These are phyloP conservation scores for Cheiracanthium punctorium DNA, from an alignment of 2,888 invertebrate genomes.

Conservation along the genomic window DNA sequence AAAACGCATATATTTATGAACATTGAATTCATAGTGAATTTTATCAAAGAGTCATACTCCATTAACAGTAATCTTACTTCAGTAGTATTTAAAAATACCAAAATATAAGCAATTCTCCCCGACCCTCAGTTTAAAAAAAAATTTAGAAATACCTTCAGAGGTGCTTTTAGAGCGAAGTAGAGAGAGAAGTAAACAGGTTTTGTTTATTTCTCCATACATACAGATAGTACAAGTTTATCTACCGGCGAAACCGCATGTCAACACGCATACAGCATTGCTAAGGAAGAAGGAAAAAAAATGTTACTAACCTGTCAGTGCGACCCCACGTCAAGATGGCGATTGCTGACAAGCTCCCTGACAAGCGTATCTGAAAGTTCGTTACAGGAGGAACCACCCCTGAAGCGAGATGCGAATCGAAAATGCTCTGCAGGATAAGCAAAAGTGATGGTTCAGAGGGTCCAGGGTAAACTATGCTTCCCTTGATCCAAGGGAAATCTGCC, in stretches of 20 bases:
- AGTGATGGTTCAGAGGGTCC: not conserved
- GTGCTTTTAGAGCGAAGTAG: too few relatives aligned
- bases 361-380: slow-evolving; percentile 35
- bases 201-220: slow-evolving; percentile 35
- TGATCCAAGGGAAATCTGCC: too few relatives aligned
- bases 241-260: slow-evolving; percentile 48
- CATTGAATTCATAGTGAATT: too few relatives aligned
- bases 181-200: not conserved
- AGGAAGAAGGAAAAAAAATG: slow-evolving; percentile 25
- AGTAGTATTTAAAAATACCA: too few relatives aligned
- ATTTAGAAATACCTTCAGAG: too few relatives aligned
- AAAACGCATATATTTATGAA: too few relatives aligned
- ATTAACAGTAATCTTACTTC: too few relatives aligned
- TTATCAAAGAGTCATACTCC: too few relatives aligned
- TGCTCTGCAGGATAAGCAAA: not conserved
- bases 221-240: slow-evolving; percentile 31
- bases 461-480: not conserved
- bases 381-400: slow-evolving; percentile 17
- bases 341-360: slow-evolving; percentile 50
- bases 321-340: slow-evolving; percentile 22
- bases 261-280: slow-evolving; percentile 19
- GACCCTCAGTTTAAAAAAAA: too few relatives aligned
- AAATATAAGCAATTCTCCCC: too few relatives aligned
- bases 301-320: slow-evolving; percentile 39
- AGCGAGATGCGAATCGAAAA: not conserved